phyloP scores from a whole-genome alignment of 2,888 invertebrate species.

The Athalia circularis region DNA sequence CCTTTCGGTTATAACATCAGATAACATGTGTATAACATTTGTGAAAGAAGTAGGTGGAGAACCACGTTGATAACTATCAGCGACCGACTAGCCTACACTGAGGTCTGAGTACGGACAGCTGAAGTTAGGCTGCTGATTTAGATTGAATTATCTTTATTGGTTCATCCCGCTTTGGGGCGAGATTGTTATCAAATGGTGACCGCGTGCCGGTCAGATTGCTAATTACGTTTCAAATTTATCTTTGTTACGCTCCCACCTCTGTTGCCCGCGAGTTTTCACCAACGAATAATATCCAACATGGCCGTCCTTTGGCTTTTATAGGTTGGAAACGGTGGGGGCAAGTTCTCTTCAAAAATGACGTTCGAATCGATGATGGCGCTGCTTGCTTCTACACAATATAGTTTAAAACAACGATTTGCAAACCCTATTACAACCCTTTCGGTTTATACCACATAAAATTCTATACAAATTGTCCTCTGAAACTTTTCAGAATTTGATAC shows the following conservation, averaged over 20 bases:
- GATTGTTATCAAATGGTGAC: constrained; percentile 46
- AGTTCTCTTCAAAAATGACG: constrained; percentile 11
- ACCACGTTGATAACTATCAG: constrained; percentile 57
- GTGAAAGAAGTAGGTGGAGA: background rate
- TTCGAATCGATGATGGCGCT: constrained; percentile 46
- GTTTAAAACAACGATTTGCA: constrained; percentile 13
- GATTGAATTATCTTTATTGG: constrained; percentile 62
- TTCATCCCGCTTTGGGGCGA: constrained; percentile 62
- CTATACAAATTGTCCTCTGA: too few species aligned
- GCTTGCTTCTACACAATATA: background rate
- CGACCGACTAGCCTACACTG: constrained; percentile 74
- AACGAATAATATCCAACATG: constrained; percentile 45
- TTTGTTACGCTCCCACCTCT: background rate
- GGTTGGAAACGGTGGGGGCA: constrained; percentile 23
- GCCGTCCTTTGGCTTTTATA: constrained; percentile 36
- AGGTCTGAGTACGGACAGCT: constrained; percentile 73
- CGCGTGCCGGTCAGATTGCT: constrained; percentile 46
- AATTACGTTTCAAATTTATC: constrained; percentile 20
- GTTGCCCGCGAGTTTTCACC: constrained; percentile 32
- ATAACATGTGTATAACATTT: too few species aligned
- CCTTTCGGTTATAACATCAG: background rate
- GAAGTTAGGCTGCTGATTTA: constrained; percentile 62
- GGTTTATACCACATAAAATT: too few species aligned
- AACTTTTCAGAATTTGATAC: too few species aligned
- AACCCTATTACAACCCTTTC: background rate